phyloP scores from a whole-genome alignment of 2,797 vertebrate species.

The Neosalanx taihuensis region DNA sequence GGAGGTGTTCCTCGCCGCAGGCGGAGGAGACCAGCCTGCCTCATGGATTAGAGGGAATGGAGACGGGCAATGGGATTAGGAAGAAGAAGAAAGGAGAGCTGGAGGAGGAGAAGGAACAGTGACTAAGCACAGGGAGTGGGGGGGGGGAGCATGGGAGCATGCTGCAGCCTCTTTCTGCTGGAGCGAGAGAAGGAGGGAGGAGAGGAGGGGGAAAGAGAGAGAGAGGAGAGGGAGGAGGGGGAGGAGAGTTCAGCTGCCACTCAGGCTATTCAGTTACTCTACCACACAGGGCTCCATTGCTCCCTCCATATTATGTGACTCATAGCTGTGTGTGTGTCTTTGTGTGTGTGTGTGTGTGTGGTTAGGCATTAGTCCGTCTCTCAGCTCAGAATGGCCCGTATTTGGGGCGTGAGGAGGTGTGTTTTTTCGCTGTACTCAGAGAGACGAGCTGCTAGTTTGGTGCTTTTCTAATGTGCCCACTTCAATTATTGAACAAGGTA shows the following conservation, averaged over 20 bases:
- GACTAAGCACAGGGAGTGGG: conserved; percentile 26
- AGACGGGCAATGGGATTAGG: conserved; percentile 53
- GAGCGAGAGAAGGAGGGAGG: neutral
- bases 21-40: conserved; percentile 34
- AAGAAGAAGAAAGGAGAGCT: conserved; percentile 40
- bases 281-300: neutral
- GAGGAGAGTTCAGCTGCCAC: conserved; percentile 47
- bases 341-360: too few relatives aligned
- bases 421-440: too few relatives aligned
- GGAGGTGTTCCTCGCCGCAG: conserved; percentile 25
- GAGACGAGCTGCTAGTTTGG: neutral
- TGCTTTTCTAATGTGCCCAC: conserved; percentile 2
- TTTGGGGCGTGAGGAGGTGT: too few relatives aligned
- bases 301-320: neutral
- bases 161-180: conserved; percentile 15
- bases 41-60: conserved; percentile 47
- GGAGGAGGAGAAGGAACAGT: conserved; percentile 28
- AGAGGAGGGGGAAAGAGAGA: conserved; percentile 12
- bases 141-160: conserved; percentile 29
- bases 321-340: neutral
- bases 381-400: too few relatives aligned
- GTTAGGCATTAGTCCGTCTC: too few relatives aligned
- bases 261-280: conserved; percentile 32
- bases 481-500: neutral
- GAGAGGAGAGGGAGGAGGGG: conserved; percentile 18